These are phyloP conservation scores for Xenopus petersii DNA, from an alignment of 2,797 vertebrate genomes.

Conservation along the genomic window DNA sequence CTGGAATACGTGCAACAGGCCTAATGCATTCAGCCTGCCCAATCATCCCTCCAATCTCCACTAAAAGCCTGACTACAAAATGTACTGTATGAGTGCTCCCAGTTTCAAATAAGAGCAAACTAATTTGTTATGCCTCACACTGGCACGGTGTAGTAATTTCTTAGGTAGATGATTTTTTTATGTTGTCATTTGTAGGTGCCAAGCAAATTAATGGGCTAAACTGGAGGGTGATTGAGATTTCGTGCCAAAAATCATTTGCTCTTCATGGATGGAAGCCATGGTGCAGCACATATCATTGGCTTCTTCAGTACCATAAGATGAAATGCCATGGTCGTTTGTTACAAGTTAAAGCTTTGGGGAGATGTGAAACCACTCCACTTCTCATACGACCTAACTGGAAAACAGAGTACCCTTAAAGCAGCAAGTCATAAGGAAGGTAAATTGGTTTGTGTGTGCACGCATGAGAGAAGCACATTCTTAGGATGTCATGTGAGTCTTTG, in stretches of 20 bases:
- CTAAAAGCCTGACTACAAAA: constrained; percentile 7
- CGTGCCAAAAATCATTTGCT: neutral
- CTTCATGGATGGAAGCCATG: constrained; percentile 12
- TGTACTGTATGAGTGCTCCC: constrained; percentile 2
- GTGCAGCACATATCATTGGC: constrained; percentile 8
- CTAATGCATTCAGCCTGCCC: constrained; percentile 4
- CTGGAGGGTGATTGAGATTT: constrained; percentile 7
- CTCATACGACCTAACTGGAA: constrained; percentile 61
- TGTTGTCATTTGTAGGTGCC: constrained; percentile 4
- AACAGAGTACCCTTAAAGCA: constrained; percentile 61
- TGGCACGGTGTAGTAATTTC: constrained; percentile 14
- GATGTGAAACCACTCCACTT: constrained; percentile 23
- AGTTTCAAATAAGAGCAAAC: constrained; percentile 5
- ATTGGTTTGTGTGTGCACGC: constrained; percentile 53
- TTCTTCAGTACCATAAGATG: constrained; percentile 36
- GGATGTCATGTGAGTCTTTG: constrained; percentile 82
- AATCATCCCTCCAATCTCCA: constrained; percentile 20
- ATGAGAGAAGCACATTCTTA: constrained; percentile 50
- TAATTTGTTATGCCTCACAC: constrained; percentile 2
- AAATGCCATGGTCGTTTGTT: constrained; percentile 52
- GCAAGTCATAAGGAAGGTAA: constrained; percentile 67
- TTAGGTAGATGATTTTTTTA: constrained; percentile 11
- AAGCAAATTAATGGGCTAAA: constrained; percentile 5
- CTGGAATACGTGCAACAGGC: constrained; percentile 17
- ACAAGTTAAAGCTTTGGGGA: constrained; percentile 65